Percentiles rank a stretch among this genome's conserved stretches.
Evolutionary conservation across 2,113 vertebrate species (phyloP).

Genomic region (Perca flavescens): DNA sequence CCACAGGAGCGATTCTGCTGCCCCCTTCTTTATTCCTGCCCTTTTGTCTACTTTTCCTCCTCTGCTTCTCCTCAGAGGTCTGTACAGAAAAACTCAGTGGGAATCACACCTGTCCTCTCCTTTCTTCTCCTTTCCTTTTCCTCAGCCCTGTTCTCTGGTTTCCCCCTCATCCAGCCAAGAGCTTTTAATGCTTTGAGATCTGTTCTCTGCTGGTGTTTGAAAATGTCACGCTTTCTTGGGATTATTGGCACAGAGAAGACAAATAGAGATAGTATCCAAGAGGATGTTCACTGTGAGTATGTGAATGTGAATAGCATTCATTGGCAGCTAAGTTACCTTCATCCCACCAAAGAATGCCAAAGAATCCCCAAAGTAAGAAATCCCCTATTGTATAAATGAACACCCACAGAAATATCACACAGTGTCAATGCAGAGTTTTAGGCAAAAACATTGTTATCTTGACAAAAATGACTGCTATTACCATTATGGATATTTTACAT

Average conservation of each 20-base stretch:
- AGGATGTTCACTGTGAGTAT: not conserved
- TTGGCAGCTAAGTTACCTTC: not conserved
- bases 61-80: constrained; percentile 28
- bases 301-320: not conserved
- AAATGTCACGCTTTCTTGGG: constrained; percentile 28
- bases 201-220: constrained; percentile 15
- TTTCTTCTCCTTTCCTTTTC: constrained; percentile 22
- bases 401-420: not conserved
- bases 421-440: not conserved
- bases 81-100: constrained; percentile 27
- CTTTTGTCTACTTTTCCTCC: constrained; percentile 23
- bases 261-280: not conserved
- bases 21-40: constrained; percentile 14
- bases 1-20: constrained; percentile 36
- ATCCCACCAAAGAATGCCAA: not conserved
- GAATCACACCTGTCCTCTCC: constrained; percentile 64
- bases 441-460: not conserved
- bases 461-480: not conserved
- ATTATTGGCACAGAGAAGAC: not conserved
- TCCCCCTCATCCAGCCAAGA: not conserved
- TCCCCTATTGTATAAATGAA: not conserved
- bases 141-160: constrained; percentile 9
- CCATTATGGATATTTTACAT: not conserved
- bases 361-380: too few relatives aligned
- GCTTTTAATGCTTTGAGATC: not conserved